Percentiles rank a stretch among this genome's conserved stretches.
Conservation (phyloP, 2,113 vertebrate species). For the Herpailurus yagouaroundi region DNA sequence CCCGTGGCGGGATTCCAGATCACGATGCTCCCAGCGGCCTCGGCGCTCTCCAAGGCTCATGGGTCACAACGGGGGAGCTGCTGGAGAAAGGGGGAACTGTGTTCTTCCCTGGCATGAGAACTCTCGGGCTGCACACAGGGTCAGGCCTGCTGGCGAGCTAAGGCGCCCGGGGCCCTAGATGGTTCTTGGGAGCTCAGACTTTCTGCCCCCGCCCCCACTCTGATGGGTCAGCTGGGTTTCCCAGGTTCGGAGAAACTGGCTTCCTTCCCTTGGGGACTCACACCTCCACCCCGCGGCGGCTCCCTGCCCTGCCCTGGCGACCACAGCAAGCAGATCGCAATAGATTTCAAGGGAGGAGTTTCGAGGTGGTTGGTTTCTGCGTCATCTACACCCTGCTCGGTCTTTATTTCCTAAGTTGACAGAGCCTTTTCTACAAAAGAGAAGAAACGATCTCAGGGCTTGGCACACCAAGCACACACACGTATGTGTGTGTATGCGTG, state of each 20-base stretch:
- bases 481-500: too few relatives aligned
- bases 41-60: neutral
- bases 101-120: neutral
- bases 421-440: neutral
- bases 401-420: neutral
- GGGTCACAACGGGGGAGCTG: conserved; percentile 60
- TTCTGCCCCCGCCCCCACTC: neutral
- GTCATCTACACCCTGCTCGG: neutral
- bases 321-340: neutral
- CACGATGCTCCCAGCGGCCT: neutral
- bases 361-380: neutral
- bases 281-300: neutral
- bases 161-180: neutral
- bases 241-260: conserved; percentile 30
- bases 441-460: neutral
- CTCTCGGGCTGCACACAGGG: accelerated
- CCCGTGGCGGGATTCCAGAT: neutral
- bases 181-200: conserved; percentile 63
- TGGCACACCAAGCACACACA: accelerated
- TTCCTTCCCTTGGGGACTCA: conserved; percentile 57
- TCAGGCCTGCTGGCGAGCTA: conserved; percentile 44
- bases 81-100: conserved; percentile 35
- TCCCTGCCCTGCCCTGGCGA: neutral
- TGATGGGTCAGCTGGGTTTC: neutral
- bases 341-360: neutral